Base-by-base conservation (phyloP, 1,140 invertebrate species). In the Marisa cornuarietis region DNA sequence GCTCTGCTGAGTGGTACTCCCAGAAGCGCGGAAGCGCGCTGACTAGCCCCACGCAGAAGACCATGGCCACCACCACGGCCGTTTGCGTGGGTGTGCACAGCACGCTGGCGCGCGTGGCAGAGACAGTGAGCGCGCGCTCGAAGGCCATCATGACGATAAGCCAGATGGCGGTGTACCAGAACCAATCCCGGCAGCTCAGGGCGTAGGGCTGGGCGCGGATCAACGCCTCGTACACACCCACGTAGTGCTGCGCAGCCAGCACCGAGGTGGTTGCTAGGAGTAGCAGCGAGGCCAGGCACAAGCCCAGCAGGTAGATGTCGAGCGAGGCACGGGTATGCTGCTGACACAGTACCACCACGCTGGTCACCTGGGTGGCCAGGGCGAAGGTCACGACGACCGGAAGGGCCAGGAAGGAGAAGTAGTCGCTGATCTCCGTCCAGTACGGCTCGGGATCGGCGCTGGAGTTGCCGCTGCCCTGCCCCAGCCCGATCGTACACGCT, bases 21-120 rank as follows among this genome's bases (percentile, higher is more conserved):
- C 89, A 90, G 79, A 87, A 87, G n/a, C 86, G 83, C 26, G 89
- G 89, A 51, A 90, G 76, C 10, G 88, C 83, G 81, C 88, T 90
- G 71, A 89, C 85, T 58, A 88, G 76, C 13, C 88, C 88, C 13
- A 90, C 86, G 51, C 83, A 79, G 72, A 85, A 87, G 2, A 90
- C 87, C 77, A 90, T 84, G 51, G 84, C 79, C 1, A 86, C 84
- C 31, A 87, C 85, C 20, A 88, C 81, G 26, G 83, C 85, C 2
- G 88, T 85, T 73, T 90, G 89, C 62, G 81, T 81, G 16, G 84
- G 79, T 11, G 85, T 83, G 71, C 88, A 89, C 63, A 87, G 81
- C 13, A 84, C 83, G 71, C 81, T 84, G 20, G 86, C 82, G 26
- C 85, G 82, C 51, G 84, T 80, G 10, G 84, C 82, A 5, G 86